Evolutionary conservation across 53 echinoderm and acorn worm species (phyloP).

Genomic region (Holothuria scabra): DNA sequence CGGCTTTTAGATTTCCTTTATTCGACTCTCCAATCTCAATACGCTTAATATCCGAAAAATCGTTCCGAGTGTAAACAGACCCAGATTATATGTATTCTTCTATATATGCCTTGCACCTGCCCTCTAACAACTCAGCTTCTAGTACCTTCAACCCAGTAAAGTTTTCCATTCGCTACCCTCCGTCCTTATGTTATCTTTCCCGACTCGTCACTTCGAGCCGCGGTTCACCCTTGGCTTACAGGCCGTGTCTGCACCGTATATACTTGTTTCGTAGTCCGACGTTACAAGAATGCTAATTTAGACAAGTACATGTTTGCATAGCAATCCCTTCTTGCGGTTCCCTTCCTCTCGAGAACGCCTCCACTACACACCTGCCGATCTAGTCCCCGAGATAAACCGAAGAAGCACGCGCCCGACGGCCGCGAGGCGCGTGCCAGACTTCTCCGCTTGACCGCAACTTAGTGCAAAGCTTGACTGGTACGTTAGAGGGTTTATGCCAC

Average conservation of each 20-base stretch:
- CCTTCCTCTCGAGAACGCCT: not conserved
- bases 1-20: not conserved
- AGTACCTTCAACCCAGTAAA: too few relatives aligned
- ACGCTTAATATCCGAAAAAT: too few relatives aligned
- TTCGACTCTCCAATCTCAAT: too few relatives aligned
- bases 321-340: conserved; percentile 10
- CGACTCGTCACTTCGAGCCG: too few relatives aligned
- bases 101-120: conserved; percentile 25
- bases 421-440: conserved; percentile 63
- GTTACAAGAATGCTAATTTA: conserved; percentile 16
- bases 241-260: too few relatives aligned
- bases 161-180: too few relatives aligned
- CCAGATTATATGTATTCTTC: conserved; percentile 20
- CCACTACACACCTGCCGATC: conserved; percentile 26
- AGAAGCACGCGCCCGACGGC: conserved; percentile 39
- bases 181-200: too few relatives aligned
- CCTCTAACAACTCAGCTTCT: not conserved
- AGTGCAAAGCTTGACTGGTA: conserved; percentile 16
- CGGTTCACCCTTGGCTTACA: too few relatives aligned
- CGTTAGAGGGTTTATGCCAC: conserved; percentile 5
- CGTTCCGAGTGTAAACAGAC: conserved; percentile 13
- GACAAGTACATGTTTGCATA: conserved; percentile 32
- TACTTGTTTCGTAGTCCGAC: not conserved
- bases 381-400: conserved; percentile 21
- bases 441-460: conserved; percentile 45